A percentile compares a stretch with the other conserved stretches of the same genome.
Evolutionary conservation across 2,888 invertebrate species (phyloP).

Genomic region (Mellilla xanthometata): DNA sequence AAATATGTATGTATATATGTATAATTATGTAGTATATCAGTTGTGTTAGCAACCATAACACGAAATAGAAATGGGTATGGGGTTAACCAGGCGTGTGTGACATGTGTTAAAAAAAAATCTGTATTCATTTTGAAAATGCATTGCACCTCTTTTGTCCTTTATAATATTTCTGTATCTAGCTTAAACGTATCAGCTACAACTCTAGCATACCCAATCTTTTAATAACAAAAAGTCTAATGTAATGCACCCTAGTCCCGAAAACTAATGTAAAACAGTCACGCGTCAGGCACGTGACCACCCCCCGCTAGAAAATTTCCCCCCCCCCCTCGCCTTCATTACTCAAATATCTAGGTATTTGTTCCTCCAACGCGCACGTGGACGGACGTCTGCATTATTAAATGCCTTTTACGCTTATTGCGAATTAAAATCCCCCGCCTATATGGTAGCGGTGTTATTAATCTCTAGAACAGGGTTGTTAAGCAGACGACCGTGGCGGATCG

Average conservation of each 20-base stretch:
- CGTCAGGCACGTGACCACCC: slow-evolving; percentile 65
- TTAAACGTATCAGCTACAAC: too few relatives aligned
- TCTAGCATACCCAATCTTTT: slow-evolving; percentile 35
- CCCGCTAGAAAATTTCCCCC: slow-evolving; percentile 29
- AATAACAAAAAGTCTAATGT: slow-evolving; percentile 56
- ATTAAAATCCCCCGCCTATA: slow-evolving; percentile 60
- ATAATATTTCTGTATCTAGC: too few relatives aligned
- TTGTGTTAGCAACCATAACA: too few relatives aligned
- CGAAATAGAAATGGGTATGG: too few relatives aligned
- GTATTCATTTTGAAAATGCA: too few relatives aligned
- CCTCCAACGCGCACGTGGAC: slow-evolving; percentile 65
- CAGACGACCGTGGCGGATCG: slow-evolving; percentile 23
- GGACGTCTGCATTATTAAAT: slow-evolving; percentile 82
- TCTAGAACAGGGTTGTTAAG: slow-evolving; percentile 31
- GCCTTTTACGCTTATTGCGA: slow-evolving; percentile 81
- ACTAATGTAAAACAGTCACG: slow-evolving; percentile 71
- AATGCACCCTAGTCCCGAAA: slow-evolving; percentile 53
- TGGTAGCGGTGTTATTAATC: slow-evolving; percentile 65
- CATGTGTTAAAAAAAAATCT: too few relatives aligned
- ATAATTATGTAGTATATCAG: too few relatives aligned
- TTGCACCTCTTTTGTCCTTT: too few relatives aligned
- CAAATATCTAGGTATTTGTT: slow-evolving; percentile 76
- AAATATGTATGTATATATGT: too few relatives aligned
- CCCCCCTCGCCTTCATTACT: slow-evolving; percentile 69
- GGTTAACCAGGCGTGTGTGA: too few relatives aligned